Evolutionary conservation across 2,113 vertebrate species (phyloP).

Genomic region (Ellobius talpinus): DNA sequence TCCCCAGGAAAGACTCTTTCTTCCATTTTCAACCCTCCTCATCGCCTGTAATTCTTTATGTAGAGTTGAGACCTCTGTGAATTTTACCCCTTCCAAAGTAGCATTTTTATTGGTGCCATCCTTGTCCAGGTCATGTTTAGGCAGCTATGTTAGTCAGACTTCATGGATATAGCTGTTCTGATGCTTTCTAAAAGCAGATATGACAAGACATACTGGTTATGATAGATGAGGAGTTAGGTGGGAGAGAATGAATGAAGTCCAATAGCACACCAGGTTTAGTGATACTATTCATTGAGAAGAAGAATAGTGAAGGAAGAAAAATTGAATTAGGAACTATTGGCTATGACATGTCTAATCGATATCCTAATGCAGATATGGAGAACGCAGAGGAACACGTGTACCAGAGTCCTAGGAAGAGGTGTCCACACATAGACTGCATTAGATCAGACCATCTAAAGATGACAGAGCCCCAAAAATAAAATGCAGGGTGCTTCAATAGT

Average conservation of each 20-base stretch:
- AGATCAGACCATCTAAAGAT: background rate
- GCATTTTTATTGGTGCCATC: background rate
- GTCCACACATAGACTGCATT: background rate
- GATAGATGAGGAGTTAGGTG: background rate
- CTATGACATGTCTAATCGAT: background rate
- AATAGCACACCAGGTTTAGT: background rate
- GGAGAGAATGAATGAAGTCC: background rate
- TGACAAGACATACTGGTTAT: background rate
- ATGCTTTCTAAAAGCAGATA: background rate
- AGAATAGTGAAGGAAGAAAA: background rate
- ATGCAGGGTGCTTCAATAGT: background rate
- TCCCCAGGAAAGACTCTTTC: background rate
- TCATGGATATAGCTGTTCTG: background rate
- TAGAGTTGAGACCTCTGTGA: background rate
- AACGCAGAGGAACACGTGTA: background rate
- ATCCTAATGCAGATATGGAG: background rate
- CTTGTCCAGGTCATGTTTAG: background rate
- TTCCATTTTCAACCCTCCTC: no score
- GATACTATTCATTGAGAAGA: background rate
- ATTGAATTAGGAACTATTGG: background rate
- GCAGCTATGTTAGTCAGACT: background rate
- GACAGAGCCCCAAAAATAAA: background rate
- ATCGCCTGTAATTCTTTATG: background rate
- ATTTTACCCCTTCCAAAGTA: no score
- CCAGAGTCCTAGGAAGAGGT: background rate